A percentile compares a stretch with the other conserved stretches of the same genome.
phyloP scores from a whole-genome alignment of 2,113 vertebrate genomes.

The Fregata magnificens region DNA sequence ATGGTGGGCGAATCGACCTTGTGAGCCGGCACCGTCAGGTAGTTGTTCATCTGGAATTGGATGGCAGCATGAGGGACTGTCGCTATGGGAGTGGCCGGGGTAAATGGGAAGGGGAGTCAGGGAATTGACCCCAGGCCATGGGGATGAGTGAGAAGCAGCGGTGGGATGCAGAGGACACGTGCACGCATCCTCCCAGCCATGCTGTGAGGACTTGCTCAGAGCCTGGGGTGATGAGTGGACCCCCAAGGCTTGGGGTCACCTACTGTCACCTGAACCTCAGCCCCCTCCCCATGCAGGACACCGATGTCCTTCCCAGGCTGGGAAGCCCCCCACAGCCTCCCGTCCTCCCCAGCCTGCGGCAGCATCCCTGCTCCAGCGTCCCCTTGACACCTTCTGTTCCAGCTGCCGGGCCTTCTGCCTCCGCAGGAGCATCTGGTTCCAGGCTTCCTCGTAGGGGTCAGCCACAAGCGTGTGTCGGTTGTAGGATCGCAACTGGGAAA shows the following conservation, averaged over 20 bases:
- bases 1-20: conserved; percentile 89
- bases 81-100: accelerated
- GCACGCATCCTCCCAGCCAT: neutral
- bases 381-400: conserved; percentile 83
- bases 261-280: neutral
- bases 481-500: conserved; percentile 89
- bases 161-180: accelerated
- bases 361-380: neutral
- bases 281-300: neutral
- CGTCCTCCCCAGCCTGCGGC: accelerated
- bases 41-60: conserved; percentile 82
- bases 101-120: neutral
- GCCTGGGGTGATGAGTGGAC: neutral
- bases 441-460: conserved; percentile 90
- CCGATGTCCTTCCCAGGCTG: neutral
- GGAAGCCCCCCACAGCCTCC: neutral
- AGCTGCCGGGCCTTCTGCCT: conserved; percentile 85
- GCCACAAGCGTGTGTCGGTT: conserved; percentile 94
- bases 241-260: neutral
- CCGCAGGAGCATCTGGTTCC: conserved; percentile 86
- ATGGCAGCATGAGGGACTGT: neutral
- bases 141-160: neutral
- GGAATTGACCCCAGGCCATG: neutral
- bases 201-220: neutral
- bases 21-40: conserved; percentile 89